Evolutionary conservation across 2,113 vertebrate genomes (phyloP).

Genomic region (Alaudala cheleensis): DNA sequence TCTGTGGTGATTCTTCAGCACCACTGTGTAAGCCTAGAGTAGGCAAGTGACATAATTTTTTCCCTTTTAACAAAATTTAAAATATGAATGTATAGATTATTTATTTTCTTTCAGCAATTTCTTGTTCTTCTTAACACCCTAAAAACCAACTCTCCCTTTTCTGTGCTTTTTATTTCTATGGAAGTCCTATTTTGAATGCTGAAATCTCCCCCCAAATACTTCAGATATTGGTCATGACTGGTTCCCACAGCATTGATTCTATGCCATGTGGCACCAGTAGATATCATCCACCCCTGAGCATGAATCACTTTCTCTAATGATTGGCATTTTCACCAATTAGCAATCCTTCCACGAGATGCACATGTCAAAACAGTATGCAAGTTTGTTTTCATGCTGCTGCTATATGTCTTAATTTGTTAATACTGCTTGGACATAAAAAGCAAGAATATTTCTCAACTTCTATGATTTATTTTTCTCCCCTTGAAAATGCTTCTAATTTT

Average conservation of each 20-base stretch:
- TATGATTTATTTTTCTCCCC: no score
- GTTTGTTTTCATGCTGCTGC: not conserved
- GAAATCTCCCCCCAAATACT: not conserved
- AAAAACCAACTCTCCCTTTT: not conserved
- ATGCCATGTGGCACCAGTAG: not conserved
- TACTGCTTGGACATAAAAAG: not conserved
- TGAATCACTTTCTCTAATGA: not conserved
- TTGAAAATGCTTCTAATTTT: not conserved
- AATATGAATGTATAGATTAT: accelerated
- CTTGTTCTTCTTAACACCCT: not conserved
- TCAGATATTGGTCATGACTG: not conserved
- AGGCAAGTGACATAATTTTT: not conserved
- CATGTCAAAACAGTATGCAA: conserved; percentile 13
- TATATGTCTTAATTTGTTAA: not conserved
- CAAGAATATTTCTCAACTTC: not conserved
- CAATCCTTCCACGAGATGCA: conserved; percentile 25
- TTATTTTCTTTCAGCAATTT: not conserved
- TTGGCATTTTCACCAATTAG: conserved; percentile 25
- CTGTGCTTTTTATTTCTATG: not conserved
- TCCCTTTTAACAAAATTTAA: not conserved
- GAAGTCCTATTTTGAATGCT: not conserved
- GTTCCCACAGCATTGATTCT: not conserved
- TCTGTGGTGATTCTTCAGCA: not conserved
- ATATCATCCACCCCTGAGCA: not conserved
- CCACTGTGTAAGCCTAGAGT: accelerated